phyloP scores from a whole-genome alignment of 2,113 vertebrate species.

The Paramisgurnus dabryanus region DNA sequence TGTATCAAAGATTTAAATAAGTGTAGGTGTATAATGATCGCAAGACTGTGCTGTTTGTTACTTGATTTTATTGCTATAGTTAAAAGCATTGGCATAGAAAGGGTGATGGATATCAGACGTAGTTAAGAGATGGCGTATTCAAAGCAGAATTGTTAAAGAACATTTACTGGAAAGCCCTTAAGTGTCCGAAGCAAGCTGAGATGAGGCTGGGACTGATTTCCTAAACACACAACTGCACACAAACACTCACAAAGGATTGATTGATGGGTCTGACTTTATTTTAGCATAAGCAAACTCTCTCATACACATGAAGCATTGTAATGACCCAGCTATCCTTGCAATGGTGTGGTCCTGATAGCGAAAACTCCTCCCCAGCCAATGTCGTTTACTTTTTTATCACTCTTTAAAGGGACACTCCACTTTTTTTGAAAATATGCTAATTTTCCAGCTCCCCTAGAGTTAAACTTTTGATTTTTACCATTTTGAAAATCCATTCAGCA shows the following conservation, averaged over 20 bases:
- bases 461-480: too few species aligned
- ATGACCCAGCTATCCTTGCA: slow-evolving; percentile 20
- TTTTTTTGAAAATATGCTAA: not conserved
- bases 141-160: slow-evolving; percentile 1
- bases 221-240: slow-evolving; percentile 15
- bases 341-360: slow-evolving; percentile 6
- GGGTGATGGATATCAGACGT: not conserved
- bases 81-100: not conserved
- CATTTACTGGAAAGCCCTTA: not conserved
- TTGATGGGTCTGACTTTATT: slow-evolving; percentile 41
- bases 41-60: not conserved
- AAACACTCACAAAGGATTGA: slow-evolving; percentile 27
- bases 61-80: not conserved
- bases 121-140: not conserved
- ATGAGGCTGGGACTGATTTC: slow-evolving; percentile 19
- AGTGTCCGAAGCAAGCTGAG: not conserved
- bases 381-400: slow-evolving; percentile 4
- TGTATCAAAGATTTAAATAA: slow-evolving; percentile 5
- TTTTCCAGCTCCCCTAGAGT: too few species aligned
- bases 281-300: not conserved
- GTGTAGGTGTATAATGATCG: not conserved
- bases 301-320: slow-evolving; percentile 20
- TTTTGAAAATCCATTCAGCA: too few species aligned
- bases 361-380: slow-evolving; percentile 9
- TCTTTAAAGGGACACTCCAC: not conserved